Percentiles rank a stretch among this genome's conserved stretches.
Evolutionary conservation across 2,888 invertebrate species (phyloP).

Genomic region (Spicauda simplicius): DNA sequence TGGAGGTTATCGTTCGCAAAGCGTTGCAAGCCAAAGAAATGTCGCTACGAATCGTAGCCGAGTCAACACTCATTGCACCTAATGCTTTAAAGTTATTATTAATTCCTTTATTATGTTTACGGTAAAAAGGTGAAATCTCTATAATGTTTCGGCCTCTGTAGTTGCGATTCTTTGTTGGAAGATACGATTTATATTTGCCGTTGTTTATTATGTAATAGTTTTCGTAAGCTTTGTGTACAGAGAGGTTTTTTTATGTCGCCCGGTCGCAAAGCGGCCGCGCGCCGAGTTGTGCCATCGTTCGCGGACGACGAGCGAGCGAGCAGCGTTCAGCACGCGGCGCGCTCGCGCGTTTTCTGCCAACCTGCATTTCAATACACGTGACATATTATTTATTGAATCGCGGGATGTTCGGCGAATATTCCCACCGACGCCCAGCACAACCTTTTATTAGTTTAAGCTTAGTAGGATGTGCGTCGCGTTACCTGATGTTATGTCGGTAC

Average conservation of each 20-base stretch:
- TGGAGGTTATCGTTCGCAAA: constrained; percentile 47
- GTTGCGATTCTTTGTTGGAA: constrained; percentile 76
- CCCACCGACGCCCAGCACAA: constrained; percentile 80
- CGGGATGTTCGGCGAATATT: constrained; percentile 69
- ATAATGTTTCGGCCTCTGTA: constrained; percentile 65
- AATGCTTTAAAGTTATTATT: constrained; percentile 78
- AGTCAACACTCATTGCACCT: constrained; percentile 77
- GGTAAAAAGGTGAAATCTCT: constrained; percentile 59
- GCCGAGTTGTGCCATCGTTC: constrained; percentile 70
- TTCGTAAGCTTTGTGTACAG: constrained; percentile 66
- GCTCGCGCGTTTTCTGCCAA: constrained; percentile 40
- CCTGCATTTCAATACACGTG: constrained; percentile 70
- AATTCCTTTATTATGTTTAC: constrained; percentile 48
- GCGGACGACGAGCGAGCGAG: constrained; percentile 47
- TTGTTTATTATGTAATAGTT: constrained; percentile 72
- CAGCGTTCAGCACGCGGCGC: constrained; percentile 27
- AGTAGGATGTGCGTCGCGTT: constrained; percentile 75
- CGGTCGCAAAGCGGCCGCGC: constrained; percentile 70
- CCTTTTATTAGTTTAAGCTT: constrained; percentile 63
- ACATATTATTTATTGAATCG: constrained; percentile 71
- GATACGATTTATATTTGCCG: constrained; percentile 75
- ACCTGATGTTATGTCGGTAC: constrained; percentile 68
- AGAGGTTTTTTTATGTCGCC: constrained; percentile 59
- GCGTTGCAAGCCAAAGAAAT: constrained; percentile 77
- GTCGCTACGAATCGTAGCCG: constrained; percentile 65